These are phyloP conservation scores for Burhinus bistriatus DNA, from an alignment of 2,113 vertebrate genomes.

Conservation along the genomic window DNA sequence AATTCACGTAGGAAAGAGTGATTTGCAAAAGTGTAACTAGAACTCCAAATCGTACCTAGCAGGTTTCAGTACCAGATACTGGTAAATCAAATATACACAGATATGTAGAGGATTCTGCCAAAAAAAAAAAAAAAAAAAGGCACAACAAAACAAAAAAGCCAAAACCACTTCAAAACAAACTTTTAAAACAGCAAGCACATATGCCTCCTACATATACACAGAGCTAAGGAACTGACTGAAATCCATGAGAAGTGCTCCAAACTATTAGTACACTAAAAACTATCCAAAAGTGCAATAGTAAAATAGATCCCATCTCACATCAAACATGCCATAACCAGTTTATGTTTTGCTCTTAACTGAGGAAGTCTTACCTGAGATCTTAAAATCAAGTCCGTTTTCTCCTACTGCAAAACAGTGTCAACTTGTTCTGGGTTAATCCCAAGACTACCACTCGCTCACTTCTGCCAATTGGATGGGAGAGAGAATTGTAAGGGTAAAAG, in stretches of 20 bases:
- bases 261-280: neutral
- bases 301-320: neutral
- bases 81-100: neutral
- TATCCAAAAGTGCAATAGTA: neutral
- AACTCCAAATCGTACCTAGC: neutral
- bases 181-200: neutral
- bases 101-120: neutral
- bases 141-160: neutral
- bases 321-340: neutral
- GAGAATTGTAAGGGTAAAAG: neutral
- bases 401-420: neutral
- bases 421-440: neutral
- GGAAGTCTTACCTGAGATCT: neutral
- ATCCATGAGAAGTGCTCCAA: neutral
- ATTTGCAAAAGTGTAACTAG: neutral
- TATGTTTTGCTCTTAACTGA: neutral
- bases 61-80: neutral
- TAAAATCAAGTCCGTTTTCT: neutral
- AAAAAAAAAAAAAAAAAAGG: neutral
- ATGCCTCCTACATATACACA: neutral
- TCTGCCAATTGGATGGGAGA: neutral
- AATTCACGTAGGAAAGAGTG: neutral
- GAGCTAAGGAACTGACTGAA: neutral
- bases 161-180: neutral
- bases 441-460: neutral